A percentile compares a stretch with the other conserved stretches of the same genome.
Conservation (phyloP, 2,888 invertebrate genomes). For the Orchesella flavescens region DNA sequence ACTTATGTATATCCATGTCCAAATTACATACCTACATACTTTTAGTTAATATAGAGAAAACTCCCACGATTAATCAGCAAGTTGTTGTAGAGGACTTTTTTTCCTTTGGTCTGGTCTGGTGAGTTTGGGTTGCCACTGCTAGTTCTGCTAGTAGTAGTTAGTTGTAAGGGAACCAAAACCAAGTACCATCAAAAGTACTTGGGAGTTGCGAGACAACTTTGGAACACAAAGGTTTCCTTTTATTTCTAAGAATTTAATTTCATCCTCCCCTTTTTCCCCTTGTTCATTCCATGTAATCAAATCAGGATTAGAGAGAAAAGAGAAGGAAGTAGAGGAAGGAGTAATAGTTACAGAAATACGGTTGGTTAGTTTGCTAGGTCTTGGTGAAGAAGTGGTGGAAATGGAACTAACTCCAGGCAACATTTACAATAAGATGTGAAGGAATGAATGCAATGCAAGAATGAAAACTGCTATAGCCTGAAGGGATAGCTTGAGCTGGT, state of each 20-base stretch:
- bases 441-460: background rate
- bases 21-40: background rate
- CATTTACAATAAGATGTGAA: background rate
- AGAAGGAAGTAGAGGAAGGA: conserved; percentile 22
- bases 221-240: conserved; percentile 50
- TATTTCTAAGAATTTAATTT: conserved; percentile 62
- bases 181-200: background rate
- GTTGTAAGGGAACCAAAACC: background rate
- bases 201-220: too few relatives aligned
- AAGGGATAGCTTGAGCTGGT: too few relatives aligned
- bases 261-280: conserved; percentile 22
- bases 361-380: background rate
- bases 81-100: background rate
- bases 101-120: background rate
- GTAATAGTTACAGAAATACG: background rate
- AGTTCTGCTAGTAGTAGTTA: background rate
- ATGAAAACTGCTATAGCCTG: background rate
- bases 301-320: conserved; percentile 51
- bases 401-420: background rate
- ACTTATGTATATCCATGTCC: background rate
- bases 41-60: conserved; percentile 1
- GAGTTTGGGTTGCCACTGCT: background rate
- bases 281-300: conserved; percentile 51
- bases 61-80: conserved; percentile 43
- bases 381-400: background rate